Evolutionary conservation across 1,140 invertebrate genomes (phyloP).

Genomic region (Drosophila prosaltans): DNA sequence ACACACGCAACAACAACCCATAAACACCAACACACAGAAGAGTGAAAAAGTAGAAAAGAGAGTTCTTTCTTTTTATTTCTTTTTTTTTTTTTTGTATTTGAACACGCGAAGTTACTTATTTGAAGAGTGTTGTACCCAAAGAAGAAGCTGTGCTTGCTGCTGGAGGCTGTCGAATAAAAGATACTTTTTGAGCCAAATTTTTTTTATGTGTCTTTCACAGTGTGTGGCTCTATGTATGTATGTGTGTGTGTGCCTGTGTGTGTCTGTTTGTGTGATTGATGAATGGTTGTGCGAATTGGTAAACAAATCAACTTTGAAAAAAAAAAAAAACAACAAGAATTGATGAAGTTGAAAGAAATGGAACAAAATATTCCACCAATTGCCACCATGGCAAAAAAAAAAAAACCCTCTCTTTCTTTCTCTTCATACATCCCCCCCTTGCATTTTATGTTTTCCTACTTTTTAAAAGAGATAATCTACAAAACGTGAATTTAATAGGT

Average conservation of each 20-base stretch:
- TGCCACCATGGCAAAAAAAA: conserved; percentile 17
- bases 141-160: conserved; percentile 16
- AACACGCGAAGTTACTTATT: conserved; percentile 26
- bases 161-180: conserved; percentile 28
- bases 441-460: no score
- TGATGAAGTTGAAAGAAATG: conserved; percentile 38
- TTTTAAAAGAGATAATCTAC: conserved; percentile 30
- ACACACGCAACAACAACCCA: background rate
- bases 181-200: conserved; percentile 21
- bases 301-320: conserved; percentile 26
- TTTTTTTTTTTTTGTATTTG: conserved; percentile 29
- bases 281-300: conserved; percentile 46
- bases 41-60: conserved; percentile 14
- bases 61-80: conserved; percentile 26
- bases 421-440: no score
- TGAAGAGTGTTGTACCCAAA: conserved; percentile 25
- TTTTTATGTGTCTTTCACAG: background rate
- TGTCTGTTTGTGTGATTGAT: conserved; percentile 46
- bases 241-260: background rate
- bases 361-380: conserved; percentile 41
- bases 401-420: background rate
- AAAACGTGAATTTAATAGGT: conserved; percentile 17
- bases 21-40: conserved; percentile 17
- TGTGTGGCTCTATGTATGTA: background rate
- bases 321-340: conserved; percentile 19